phyloP scores from a whole-genome alignment of 1,140 invertebrate species.

The Drosophila oshimai region DNA sequence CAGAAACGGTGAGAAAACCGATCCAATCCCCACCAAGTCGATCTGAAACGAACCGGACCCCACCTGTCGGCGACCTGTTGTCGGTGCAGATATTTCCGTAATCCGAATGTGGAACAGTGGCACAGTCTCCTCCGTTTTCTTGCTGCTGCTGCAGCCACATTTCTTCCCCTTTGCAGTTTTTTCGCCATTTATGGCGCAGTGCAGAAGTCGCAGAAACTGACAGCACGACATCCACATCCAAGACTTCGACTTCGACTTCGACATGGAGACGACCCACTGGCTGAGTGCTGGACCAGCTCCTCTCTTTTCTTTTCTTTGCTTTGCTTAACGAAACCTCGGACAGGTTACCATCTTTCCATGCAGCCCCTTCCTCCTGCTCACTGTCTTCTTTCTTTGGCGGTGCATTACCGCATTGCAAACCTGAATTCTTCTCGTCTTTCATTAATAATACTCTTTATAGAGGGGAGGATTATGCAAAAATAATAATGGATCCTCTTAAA shows the following conservation, averaged over 20 bases:
- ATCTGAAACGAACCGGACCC: constrained; percentile 41
- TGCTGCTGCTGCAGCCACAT: background rate
- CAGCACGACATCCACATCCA: constrained; percentile 21
- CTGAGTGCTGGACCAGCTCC: constrained; percentile 19
- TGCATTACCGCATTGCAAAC: constrained; percentile 80
- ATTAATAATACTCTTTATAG: constrained; percentile 28
- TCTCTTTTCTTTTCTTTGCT: background rate
- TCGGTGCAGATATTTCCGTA: constrained; percentile 64
- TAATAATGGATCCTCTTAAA: constrained; percentile 4
- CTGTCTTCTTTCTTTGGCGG: constrained; percentile 21
- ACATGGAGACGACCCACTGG: constrained; percentile 34
- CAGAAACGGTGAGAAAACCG: constrained; percentile 58
- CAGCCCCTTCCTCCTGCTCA: constrained; percentile 1
- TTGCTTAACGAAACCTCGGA: no score
- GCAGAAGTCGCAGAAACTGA: constrained; percentile 45
- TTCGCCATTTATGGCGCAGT: constrained; percentile 44
- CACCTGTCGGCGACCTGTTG: constrained; percentile 59
- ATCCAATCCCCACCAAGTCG: constrained; percentile 14
- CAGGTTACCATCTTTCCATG: constrained; percentile 24
- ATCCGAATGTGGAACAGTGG: constrained; percentile 77
- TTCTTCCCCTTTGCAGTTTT: constrained; percentile 10
- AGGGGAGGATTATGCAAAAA: constrained; percentile 12
- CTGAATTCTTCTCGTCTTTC: constrained; percentile 70
- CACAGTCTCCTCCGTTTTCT: constrained; percentile 43
- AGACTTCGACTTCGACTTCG: background rate